Evolutionary conservation across 1,140 invertebrate genomes (phyloP).

Genomic region (Pteromalus puparum): DNA sequence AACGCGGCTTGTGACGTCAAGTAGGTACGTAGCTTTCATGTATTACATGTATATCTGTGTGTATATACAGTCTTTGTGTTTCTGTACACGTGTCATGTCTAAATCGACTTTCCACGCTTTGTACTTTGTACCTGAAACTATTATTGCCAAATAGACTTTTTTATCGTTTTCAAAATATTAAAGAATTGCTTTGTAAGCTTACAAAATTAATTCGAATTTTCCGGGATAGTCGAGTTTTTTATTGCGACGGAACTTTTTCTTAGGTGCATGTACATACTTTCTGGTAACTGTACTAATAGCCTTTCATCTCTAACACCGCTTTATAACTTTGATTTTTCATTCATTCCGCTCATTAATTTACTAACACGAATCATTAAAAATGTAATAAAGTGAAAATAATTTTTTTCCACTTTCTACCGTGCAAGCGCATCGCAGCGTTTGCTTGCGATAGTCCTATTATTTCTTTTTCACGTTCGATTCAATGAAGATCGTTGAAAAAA

Average conservation of each 20-base stretch:
- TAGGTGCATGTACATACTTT: constrained; percentile 15
- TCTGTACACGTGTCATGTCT: constrained; percentile 16
- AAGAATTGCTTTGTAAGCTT: too few relatives aligned
- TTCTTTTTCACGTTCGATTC: neutral
- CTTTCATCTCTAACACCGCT: neutral
- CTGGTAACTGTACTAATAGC: neutral
- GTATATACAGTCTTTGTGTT: constrained; percentile 32
- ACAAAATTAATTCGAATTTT: too few relatives aligned
- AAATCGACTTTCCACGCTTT: constrained; percentile 18
- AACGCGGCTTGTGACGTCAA: constrained; percentile 76
- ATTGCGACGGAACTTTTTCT: too few relatives aligned
- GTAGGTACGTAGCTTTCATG: constrained; percentile 73
- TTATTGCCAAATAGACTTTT: neutral
- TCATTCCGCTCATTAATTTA: neutral
- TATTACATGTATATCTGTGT: constrained; percentile 49
- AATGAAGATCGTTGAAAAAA: constrained; percentile 5
- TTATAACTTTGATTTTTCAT: neutral
- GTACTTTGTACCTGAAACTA: constrained; percentile 2
- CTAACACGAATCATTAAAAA: neutral
- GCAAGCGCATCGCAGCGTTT: neutral
- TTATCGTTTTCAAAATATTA: neutral
- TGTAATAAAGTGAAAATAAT: neutral
- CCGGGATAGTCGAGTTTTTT: neutral
- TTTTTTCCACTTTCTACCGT: neutral
- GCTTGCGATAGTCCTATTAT: neutral